phyloP scores from a whole-genome alignment of 2,888 invertebrate species.

The Caprella mutica region DNA sequence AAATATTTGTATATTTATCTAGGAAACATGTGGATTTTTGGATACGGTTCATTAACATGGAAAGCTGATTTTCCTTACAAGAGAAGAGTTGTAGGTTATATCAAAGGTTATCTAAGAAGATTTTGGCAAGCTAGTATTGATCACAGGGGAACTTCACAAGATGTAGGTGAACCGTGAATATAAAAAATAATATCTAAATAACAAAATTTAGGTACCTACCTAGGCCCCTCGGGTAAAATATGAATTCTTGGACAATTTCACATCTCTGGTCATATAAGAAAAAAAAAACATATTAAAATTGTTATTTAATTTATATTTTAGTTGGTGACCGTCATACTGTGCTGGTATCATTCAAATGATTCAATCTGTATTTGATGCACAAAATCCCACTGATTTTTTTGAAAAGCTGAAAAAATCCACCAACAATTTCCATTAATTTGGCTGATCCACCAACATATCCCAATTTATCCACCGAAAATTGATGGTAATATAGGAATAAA shows the following conservation, averaged over 20 bases:
- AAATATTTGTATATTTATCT: no score
- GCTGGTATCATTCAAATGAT: no score
- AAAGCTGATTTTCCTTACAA: slow-evolving; percentile 46
- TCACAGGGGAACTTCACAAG: slow-evolving; percentile 46
- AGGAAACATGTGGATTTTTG: slow-evolving; percentile 49
- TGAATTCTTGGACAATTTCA: background rate
- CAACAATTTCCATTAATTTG: no score
- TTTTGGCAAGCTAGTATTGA: slow-evolving; percentile 49
- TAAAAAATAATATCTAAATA: background rate
- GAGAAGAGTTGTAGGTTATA: slow-evolving; percentile 41
- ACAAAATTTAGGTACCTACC: background rate
- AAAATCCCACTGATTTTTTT: no score
- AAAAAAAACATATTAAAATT: no score
- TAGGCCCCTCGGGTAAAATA: background rate
- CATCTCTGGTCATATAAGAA: background rate
- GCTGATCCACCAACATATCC: no score
- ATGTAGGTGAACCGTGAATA: slow-evolving; percentile 39
- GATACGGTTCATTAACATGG: slow-evolving; percentile 48
- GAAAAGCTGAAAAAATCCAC: no score
- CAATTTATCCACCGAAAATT: no score
- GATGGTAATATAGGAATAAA: no score
- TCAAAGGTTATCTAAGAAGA: slow-evolving; percentile 41
- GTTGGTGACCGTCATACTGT: no score
- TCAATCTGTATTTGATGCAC: no score
- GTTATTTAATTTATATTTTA: no score